phyloP scores from a whole-genome alignment of 1,140 invertebrate genomes.

The Scaptomyza montana region DNA sequence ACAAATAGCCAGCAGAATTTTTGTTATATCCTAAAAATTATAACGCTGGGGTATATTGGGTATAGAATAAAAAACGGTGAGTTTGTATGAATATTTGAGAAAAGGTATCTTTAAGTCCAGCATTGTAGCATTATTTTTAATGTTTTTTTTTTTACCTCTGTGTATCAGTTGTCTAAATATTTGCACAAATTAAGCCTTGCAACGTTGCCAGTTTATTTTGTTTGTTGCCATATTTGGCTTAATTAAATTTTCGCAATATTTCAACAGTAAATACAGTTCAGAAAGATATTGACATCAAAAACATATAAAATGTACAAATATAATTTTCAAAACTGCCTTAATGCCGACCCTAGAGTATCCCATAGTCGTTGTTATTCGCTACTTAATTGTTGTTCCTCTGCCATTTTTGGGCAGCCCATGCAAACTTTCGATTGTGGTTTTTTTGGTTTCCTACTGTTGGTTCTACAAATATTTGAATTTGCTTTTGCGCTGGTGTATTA shows the following conservation, averaged over 20 bases:
- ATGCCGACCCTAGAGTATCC: neutral
- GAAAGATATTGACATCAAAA: too few relatives aligned
- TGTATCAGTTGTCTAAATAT: conserved; percentile 24
- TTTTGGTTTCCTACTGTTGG: neutral
- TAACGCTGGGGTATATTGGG: neutral
- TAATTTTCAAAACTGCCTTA: neutral
- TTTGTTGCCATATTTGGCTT: neutral
- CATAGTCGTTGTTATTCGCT: neutral
- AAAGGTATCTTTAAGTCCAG: neutral
- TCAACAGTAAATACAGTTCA: too few relatives aligned
- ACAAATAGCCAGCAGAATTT: conserved; percentile 21
- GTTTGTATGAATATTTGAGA: neutral
- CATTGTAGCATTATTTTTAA: neutral
- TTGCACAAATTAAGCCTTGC: conserved; percentile 24
- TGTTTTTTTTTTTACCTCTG: neutral
- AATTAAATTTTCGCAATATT: neutral
- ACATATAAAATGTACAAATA: too few relatives aligned
- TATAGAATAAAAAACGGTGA: neutral
- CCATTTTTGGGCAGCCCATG: conserved; percentile 20
- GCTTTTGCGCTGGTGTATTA: conserved; percentile 7
- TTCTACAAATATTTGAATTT: conserved; percentile 42
- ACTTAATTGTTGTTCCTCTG: conserved; percentile 13
- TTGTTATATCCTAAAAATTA: neutral
- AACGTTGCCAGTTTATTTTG: neutral
- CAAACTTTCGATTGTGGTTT: conserved; percentile 27